phyloP scores from a whole-genome alignment of 2,113 vertebrate species.

The Barnardius zonarius region DNA sequence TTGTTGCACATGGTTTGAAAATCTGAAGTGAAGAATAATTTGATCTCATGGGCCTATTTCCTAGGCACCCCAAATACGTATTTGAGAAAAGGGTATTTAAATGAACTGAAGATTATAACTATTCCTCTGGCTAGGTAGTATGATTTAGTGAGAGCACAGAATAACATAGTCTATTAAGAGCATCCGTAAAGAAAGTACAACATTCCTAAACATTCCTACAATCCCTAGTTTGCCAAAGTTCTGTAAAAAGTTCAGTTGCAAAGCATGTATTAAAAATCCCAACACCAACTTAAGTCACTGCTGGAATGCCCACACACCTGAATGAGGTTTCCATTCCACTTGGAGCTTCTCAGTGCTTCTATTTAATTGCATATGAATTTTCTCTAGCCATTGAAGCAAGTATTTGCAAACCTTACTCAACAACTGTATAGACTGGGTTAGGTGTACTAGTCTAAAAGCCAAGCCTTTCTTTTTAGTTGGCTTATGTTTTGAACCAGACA shows the following conservation, averaged over 20 bases:
- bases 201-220: background rate
- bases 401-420: background rate
- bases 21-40: background rate
- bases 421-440: background rate
- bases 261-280: background rate
- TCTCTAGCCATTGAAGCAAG: background rate
- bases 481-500: background rate
- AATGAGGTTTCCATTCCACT: background rate
- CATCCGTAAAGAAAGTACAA: background rate
- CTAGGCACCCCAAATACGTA: fast-evolving
- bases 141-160: background rate
- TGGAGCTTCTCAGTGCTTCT: background rate
- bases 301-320: background rate
- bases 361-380: background rate
- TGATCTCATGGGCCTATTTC: background rate
- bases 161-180: background rate
- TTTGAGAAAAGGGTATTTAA: background rate
- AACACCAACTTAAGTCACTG: background rate
- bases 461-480: background rate
- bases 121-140: background rate
- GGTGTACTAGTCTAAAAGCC: background rate
- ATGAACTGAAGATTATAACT: background rate
- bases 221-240: background rate
- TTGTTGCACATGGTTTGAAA: background rate
- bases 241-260: background rate